phyloP scores from a whole-genome alignment of 2,888 invertebrate species.

The Laspeyria flexula region DNA sequence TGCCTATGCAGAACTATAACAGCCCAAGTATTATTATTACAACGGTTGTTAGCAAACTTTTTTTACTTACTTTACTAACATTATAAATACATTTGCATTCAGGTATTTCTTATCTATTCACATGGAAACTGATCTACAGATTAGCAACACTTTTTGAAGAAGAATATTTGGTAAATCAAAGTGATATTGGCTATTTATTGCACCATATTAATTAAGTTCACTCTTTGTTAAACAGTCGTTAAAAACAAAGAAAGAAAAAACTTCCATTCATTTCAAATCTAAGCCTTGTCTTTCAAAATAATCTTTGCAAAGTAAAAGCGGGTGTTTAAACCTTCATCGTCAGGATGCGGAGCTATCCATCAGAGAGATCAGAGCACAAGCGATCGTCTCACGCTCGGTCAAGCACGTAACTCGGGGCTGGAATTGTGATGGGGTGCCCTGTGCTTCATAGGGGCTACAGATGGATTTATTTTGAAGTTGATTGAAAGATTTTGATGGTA shows the following conservation, averaged over 20 bases:
- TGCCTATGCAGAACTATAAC: no score
- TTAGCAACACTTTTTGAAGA: no score
- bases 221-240: no score
- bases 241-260: not conserved
- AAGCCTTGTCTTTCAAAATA: not conserved
- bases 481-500: constrained; percentile 6
- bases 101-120: no score
- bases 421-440: constrained; percentile 11
- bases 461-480: constrained; percentile 1
- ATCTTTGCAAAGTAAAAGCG: not conserved
- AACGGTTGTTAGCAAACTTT: no score
- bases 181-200: no score
- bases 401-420: constrained; percentile 39
- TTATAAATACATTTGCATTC: no score
- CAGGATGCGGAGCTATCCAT: constrained; percentile 19
- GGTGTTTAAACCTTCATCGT: constrained; percentile 12
- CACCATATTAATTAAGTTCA: no score
- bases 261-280: not conserved
- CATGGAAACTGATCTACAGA: no score
- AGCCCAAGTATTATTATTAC: no score
- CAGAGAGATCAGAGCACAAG: constrained; percentile 35
- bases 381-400: constrained; percentile 37
- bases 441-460: constrained; percentile 4
- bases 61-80: no score
- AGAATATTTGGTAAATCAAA: no score